phyloP scores from a whole-genome alignment of 2,797 vertebrate species.

The Rhinophrynus dorsalis region DNA sequence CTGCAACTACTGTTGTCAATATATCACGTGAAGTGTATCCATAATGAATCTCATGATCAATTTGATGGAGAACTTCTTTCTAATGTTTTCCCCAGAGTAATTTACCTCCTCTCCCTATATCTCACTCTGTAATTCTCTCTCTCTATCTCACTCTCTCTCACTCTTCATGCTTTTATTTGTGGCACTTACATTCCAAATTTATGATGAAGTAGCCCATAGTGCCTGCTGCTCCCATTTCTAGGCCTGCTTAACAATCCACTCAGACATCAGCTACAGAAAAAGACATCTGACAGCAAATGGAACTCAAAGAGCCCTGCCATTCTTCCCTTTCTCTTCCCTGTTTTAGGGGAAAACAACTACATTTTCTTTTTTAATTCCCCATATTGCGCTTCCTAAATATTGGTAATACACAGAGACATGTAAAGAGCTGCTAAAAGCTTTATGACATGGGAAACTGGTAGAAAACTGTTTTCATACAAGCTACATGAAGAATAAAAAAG shows the following conservation, averaged over 20 bases:
- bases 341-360: slow-evolving; percentile 2
- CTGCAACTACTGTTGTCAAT: slow-evolving; percentile 34
- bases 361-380: not conserved
- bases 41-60: slow-evolving; percentile 40
- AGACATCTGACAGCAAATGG: slow-evolving; percentile 44
- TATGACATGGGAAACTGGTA: not conserved
- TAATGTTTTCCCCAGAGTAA: slow-evolving; percentile 38
- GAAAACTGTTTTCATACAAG: not conserved
- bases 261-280: slow-evolving; percentile 32
- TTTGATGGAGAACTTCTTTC: slow-evolving; percentile 43
- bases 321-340: slow-evolving; percentile 37
- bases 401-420: not conserved
- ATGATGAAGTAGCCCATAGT: slow-evolving; percentile 51
- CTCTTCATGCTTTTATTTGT: slow-evolving; percentile 45
- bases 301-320: slow-evolving; percentile 50
- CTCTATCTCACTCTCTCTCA: slow-evolving; percentile 37
- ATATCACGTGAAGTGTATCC: slow-evolving; percentile 42
- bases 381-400: not conserved
- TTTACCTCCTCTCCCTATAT: slow-evolving; percentile 42
- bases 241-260: slow-evolving; percentile 51
- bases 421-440: not conserved
- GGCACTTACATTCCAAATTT: slow-evolving; percentile 49
- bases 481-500: not conserved
- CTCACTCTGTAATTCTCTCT: slow-evolving; percentile 39
- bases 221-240: not conserved